A percentile compares a stretch with the other conserved stretches of the same genome.
Evolutionary conservation across 2,797 vertebrate genomes (phyloP).

Genomic region (Manis pentadactyla): DNA sequence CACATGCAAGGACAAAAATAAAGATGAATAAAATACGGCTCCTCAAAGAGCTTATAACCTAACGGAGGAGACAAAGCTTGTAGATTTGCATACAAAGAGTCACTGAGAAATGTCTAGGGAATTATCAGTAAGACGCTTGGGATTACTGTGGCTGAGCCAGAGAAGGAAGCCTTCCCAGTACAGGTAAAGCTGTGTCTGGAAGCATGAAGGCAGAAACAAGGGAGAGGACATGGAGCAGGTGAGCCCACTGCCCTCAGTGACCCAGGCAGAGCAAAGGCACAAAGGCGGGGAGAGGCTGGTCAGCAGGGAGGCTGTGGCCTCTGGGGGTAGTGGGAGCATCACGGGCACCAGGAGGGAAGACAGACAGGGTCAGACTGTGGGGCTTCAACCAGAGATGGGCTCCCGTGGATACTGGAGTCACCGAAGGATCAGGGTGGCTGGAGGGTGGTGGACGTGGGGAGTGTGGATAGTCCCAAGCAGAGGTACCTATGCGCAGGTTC

Average conservation of each 20-base stretch:
- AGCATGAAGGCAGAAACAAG: not conserved
- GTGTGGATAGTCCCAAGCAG: not conserved
- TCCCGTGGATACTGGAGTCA: not conserved
- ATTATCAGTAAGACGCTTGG: not conserved
- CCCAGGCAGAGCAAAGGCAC: no score
- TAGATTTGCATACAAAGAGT: not conserved
- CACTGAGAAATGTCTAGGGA: not conserved
- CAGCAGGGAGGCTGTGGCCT: not conserved
- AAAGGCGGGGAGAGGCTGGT: not conserved
- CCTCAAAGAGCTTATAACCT: not conserved
- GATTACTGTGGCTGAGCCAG: not conserved
- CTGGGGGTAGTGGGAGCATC: fast-evolving
- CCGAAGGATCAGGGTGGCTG: not conserved
- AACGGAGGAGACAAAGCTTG: not conserved
- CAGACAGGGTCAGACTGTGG: not conserved
- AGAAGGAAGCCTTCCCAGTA: not conserved
- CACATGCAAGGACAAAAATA: not conserved
- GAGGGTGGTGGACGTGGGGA: not conserved
- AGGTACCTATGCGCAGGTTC: not conserved
- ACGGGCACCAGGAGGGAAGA: not conserved
- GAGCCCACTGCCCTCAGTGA: not conserved
- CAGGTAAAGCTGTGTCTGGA: not conserved
- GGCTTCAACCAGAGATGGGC: not conserved
- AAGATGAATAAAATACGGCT: not conserved
- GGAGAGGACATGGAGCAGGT: not conserved